Evolutionary conservation across 2,888 invertebrate genomes (phyloP).

Genomic region (Cinara cedri): DNA sequence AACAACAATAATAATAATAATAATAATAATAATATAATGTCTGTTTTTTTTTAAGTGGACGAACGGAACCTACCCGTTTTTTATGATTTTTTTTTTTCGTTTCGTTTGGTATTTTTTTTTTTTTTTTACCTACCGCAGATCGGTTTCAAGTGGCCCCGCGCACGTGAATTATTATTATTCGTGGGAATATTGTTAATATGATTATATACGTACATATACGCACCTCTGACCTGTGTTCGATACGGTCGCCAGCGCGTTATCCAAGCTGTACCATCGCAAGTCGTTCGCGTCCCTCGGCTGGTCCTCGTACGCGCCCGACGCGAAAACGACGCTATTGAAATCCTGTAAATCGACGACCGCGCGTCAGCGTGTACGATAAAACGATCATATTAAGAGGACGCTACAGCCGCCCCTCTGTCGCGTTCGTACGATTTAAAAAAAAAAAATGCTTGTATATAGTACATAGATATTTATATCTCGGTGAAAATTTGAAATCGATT

Average conservation of each 20-base stretch:
- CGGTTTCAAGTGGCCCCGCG: constrained; percentile 21
- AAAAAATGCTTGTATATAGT: no score
- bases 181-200: constrained; percentile 49
- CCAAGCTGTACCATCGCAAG: constrained; percentile 41
- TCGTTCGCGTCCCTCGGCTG: constrained; percentile 23
- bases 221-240: constrained; percentile 52
- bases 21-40: constrained; percentile 21
- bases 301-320: constrained; percentile 30
- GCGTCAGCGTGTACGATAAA: no score
- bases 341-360: no score
- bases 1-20: constrained; percentile 3
- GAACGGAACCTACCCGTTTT: constrained; percentile 33
- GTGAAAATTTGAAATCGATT: no score
- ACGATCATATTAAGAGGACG: no score
- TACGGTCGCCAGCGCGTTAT: constrained; percentile 24
- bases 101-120: neutral
- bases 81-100: neutral
- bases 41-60: constrained; percentile 40
- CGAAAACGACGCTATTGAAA: constrained; percentile 18
- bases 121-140: constrained; percentile 54
- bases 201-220: constrained; percentile 49
- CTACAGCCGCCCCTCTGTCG: no score
- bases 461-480: no score
- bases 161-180: constrained; percentile 31
- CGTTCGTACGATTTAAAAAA: no score